Conservation (phyloP, 2,113 vertebrate genomes). For the Protobothrops flavoviridis region DNA sequence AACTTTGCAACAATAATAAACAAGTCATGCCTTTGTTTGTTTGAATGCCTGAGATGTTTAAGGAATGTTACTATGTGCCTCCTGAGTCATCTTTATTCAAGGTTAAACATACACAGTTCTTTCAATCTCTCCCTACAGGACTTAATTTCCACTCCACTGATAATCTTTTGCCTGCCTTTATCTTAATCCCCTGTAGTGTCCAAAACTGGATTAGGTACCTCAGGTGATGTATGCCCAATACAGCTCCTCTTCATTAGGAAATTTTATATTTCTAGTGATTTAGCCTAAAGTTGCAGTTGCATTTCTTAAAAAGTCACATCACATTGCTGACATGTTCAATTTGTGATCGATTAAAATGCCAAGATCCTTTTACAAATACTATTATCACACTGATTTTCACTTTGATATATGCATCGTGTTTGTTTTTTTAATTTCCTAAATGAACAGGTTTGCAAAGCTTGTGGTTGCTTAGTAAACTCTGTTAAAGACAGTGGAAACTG, state of each 20-base stretch:
- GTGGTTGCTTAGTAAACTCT: neutral
- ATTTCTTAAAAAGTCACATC: neutral
- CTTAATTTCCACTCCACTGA: neutral
- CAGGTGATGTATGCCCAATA: neutral
- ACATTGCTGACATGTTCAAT: neutral
- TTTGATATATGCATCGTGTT: neutral
- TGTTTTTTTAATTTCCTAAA: neutral
- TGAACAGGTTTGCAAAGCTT: neutral
- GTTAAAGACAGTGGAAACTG: neutral
- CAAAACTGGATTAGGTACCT: neutral
- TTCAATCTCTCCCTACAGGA: neutral
- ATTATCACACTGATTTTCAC: neutral
- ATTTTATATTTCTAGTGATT: neutral
- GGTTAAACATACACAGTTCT: neutral
- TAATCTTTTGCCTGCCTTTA: neutral
- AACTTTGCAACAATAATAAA: neutral
- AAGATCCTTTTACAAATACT: neutral
- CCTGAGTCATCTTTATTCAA: neutral
- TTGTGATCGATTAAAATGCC: neutral
- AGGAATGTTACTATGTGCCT: neutral
- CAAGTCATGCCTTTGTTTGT: neutral
- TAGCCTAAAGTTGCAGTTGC: neutral
- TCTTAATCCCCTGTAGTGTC: neutral
- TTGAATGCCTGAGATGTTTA: neutral
- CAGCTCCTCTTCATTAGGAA: neutral